phyloP scores from a whole-genome alignment of 2,797 vertebrate genomes.

The Orientallactaga sibirica region DNA sequence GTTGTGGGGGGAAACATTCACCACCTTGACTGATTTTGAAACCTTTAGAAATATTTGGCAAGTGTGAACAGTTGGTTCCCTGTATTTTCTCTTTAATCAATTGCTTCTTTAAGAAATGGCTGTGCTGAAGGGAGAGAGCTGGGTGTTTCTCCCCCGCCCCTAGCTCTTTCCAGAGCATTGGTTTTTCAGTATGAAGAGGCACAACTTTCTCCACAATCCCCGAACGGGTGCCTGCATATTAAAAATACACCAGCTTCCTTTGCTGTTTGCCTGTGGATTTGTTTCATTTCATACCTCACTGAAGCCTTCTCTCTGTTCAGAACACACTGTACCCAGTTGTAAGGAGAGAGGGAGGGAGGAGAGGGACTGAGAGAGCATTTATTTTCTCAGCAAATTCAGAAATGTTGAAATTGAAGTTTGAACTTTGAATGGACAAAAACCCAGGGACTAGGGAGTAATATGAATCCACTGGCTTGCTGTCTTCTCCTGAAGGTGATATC shows the following conservation, averaged over 20 bases:
- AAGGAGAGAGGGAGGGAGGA: slow-evolving; percentile 29
- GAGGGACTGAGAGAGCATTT: slow-evolving; percentile 11
- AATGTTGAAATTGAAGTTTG: slow-evolving; percentile 55
- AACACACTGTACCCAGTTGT: slow-evolving; percentile 72
- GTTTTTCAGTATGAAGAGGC: slow-evolving; percentile 66
- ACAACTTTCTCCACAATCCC: slow-evolving; percentile 63
- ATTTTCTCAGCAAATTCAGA: slow-evolving; percentile 75
- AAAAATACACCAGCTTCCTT: slow-evolving; percentile 74
- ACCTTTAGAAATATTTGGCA: slow-evolving; percentile 71
- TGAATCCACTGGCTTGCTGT: slow-evolving; percentile 38
- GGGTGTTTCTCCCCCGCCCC: background rate
- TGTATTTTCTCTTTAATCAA: slow-evolving; percentile 66
- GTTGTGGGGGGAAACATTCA: slow-evolving; percentile 34
- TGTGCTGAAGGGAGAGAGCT: background rate
- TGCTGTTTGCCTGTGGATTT: slow-evolving; percentile 78
- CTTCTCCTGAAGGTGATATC: background rate
- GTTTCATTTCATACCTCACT: slow-evolving; percentile 81
- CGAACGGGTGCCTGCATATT: slow-evolving; percentile 73
- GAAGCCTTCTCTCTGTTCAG: slow-evolving; percentile 75
- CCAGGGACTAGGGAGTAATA: slow-evolving; percentile 5
- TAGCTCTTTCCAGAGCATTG: slow-evolving; percentile 57
- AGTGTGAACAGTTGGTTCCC: slow-evolving; percentile 61
- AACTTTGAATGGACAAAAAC: slow-evolving; percentile 71
- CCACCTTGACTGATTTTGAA: slow-evolving; percentile 70
- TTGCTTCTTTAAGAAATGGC: slow-evolving; percentile 56